Evolutionary conservation across 2,113 vertebrate genomes (phyloP), one percentile per base, ranked within the genome.

Genomic region (Gobius niger): DNA sequence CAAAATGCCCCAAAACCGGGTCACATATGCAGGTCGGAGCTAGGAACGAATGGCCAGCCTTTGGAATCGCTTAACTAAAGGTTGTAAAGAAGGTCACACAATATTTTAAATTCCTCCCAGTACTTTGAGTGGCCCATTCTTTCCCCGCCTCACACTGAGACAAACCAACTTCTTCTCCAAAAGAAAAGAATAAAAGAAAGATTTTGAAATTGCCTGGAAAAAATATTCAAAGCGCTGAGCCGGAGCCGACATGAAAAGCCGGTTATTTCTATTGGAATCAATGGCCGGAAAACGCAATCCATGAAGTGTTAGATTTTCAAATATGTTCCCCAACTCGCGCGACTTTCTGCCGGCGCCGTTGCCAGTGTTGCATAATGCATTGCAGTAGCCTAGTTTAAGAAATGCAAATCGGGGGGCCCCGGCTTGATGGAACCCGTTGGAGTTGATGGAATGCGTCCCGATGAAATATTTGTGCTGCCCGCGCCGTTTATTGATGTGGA

Each of bases 391-490:
- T 77, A 76, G 78, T 84, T 89, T 83, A 81, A 85, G 77, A 84
- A 82, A 90, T 89, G 86, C 83, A 88, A 90, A 90, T 91, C n/a
- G n/a, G n/a, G 57, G 76, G 63, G 77, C 49, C 75, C 65, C 72
- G 62, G 83, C 76, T 79, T 88, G 85, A 87, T 74, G 81, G 75
- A 87, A 82, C 82, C 78, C 78, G 84, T 79, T 85, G 78, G 77
- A 79, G 61, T 76, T 84, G 85, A 89, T 84, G 83, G 81, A 83
- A 84, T 51, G 74, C 72, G 72, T 87, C 76, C 24, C 82, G 49
- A 69, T 79, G 81, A 85, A 87, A 87, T 85, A 85, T 88, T 87
- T 89, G 71, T 73, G 75, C 77, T 82, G 85, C 70, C 50, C 81
- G 70, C 74, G 79, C 81, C 71, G 73, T 70, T 34, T 82, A 79